Evolutionary conservation across 2,113 vertebrate species (phyloP), one percentile per base, ranked within the genome.

Genomic region (Passer domesticus): DNA sequence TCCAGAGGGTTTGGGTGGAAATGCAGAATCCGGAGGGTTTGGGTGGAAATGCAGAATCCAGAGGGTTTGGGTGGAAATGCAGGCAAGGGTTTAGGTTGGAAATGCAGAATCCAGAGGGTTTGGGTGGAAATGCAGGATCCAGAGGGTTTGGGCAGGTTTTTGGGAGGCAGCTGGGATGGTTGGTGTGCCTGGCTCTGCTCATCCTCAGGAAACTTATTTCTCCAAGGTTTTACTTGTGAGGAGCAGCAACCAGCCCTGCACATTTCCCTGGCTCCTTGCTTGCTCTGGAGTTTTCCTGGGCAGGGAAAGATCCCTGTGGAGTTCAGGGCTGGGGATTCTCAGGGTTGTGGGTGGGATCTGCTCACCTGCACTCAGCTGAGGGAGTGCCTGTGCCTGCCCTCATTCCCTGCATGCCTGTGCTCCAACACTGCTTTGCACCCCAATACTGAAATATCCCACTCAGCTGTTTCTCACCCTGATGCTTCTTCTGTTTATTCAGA

Each of bases 401-500:
- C 50, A 12, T 24, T 47, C 58, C 21, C 16, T 2, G 1, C 3
- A 3, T 47, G 15, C 62, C 39, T 30, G 13, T 9, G n/a, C 63
- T 56, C 87, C 62, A 7, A 6, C 21, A 1, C 39, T 59, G n/a
- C 2, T 31, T 55, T 74, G 15, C 50, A 64, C 46, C 41, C 46
- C 7, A 4, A 0, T 9, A 7, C 1, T n/a, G 43, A 37, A 50
- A 50, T 17, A 22, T 15, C 37, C 3, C 2, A 0, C 63, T n/a
- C 2, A 2, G 10, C 28, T 67, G 0, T 31, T 76, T 28, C 82
- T 72, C 37, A 25, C 49, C 46, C 31, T 27, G 14, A 33, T 24
- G 7, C 7, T 13, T 22, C 15, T 52, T 53, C 25, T 63, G 17
- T 10, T 60, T 77, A 25, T 69, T n/a, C 2, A 0, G 60, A 56